A percentile compares a stretch with the other conserved stretches of the same genome.
Evolutionary conservation across 2,113 vertebrate genomes (phyloP).

Genomic region (Rhinolophus sinicus): DNA sequence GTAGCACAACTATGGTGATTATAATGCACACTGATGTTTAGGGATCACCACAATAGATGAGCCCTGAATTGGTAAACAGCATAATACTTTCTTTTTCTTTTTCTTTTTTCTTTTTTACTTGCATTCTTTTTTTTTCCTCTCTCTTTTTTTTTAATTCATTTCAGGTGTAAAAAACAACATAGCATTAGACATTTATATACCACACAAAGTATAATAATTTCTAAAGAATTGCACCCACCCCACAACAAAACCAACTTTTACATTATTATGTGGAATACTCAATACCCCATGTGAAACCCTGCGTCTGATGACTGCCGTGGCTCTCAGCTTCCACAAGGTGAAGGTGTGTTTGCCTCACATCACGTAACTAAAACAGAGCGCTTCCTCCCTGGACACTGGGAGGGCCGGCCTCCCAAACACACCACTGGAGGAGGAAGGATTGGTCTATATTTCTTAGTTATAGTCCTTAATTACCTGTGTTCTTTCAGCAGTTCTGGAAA

Average conservation of each 20-base stretch:
- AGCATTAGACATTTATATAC: too few species aligned
- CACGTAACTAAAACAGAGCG: neutral
- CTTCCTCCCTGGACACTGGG: too few species aligned
- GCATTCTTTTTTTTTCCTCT: neutral
- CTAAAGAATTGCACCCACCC: neutral
- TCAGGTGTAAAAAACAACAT: too few species aligned
- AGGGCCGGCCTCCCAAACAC: neutral
- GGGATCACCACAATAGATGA: neutral
- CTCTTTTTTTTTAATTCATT: too few species aligned
- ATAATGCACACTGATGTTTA: neutral
- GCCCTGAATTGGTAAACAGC: neutral
- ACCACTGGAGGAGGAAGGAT: neutral
- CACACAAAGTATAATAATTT: neutral
- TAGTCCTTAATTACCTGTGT: neutral
- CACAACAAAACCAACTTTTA: neutral
- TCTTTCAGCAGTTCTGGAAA: neutral
- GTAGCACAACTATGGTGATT: neutral
- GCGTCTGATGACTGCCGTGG: neutral
- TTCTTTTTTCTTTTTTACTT: too few species aligned
- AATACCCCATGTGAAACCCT: neutral
- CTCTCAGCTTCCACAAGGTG: neutral
- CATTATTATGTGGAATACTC: neutral
- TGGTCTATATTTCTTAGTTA: neutral
- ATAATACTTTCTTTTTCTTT: neutral
- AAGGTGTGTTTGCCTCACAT: neutral